Base-by-base conservation (phyloP, 2,113 vertebrate genomes). In the Hoplias malabaricus region DNA sequence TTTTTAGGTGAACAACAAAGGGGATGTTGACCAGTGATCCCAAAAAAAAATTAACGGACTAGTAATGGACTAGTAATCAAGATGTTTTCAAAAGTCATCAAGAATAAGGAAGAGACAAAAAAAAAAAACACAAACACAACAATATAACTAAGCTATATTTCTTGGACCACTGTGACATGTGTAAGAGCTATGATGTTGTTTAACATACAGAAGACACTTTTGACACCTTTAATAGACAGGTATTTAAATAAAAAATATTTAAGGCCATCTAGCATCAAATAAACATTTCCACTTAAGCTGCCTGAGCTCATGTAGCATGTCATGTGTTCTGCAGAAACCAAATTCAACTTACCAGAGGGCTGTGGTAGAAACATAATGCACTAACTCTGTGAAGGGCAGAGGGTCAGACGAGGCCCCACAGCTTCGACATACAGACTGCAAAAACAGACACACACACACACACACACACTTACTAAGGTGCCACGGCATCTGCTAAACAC, bases 341-440 rank as follows among this genome's bases (percentile, higher is more conserved):
- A 70, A 38, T 62, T 50, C 54, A 59, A 54, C 94, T 96, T 94
- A 99, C 98, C 98, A 98, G 54, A 99, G 91, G 72, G 96, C 96
- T 43, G 95, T 99, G 79, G 94, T 98, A 78, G 98, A 99, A 91
- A 99, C 94, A 48, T 99, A 99, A 88, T 96, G 95, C 79, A 99
- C 98, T 75, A 98, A 94, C 83, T 99, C 96, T 0, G 95, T 98
- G 71, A 98, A 99, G 83, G 97, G 97, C 67, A 97, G 91, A 0
- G 98, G 98, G 83, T 99, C 98, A 11, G 98, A 99, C 0, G 98
- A 96, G 1, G 97, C 97, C 77, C 96, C 96, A 83, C 98, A 99
- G 84, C 94, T 97, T n/a, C 92, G 93, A 85, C 98, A 99, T 31
- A 99, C 96, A 54, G 93, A 94, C 98, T 99, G 79, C 3, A 86